Evolutionary conservation across 2,113 vertebrate species (phyloP).

Genomic region (Corythornis cristatus): DNA sequence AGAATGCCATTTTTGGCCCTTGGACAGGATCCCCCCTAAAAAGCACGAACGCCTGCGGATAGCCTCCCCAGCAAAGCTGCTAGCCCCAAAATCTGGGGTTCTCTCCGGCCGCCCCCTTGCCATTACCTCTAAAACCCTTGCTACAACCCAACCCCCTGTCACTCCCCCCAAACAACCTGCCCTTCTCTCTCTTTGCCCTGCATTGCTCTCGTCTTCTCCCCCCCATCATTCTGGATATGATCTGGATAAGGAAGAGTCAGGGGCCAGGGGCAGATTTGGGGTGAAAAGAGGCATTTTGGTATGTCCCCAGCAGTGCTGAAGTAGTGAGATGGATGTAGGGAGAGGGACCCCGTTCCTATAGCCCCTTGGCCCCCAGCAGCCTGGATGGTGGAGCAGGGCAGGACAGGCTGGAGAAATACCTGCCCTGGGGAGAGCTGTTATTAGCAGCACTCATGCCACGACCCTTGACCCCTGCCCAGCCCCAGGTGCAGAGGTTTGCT

Average conservation of each 20-base stretch:
- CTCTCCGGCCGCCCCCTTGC: not conserved
- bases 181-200: not conserved
- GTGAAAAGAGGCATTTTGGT: not conserved
- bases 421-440: not conserved
- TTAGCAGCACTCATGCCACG: not conserved
- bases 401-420: not conserved
- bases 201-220: too few relatives aligned
- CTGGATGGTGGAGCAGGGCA: not conserved
- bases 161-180: too few relatives aligned
- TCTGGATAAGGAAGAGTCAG: not conserved
- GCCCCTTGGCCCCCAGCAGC: not conserved
- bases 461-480: not conserved
- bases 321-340: not conserved
- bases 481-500: not conserved
- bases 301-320: not conserved
- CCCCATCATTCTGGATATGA: not conserved
- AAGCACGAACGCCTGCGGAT: too few relatives aligned
- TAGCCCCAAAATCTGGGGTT: too few relatives aligned
- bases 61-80: too few relatives aligned
- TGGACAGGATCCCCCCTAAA: not conserved
- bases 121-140: not conserved
- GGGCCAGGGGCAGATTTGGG: not conserved
- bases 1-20: too few relatives aligned
- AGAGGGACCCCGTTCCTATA: not conserved
- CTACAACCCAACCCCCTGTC: not conserved